phyloP scores from a whole-genome alignment of 1,140 invertebrate species.

The Lamellibrachia luymesi region DNA sequence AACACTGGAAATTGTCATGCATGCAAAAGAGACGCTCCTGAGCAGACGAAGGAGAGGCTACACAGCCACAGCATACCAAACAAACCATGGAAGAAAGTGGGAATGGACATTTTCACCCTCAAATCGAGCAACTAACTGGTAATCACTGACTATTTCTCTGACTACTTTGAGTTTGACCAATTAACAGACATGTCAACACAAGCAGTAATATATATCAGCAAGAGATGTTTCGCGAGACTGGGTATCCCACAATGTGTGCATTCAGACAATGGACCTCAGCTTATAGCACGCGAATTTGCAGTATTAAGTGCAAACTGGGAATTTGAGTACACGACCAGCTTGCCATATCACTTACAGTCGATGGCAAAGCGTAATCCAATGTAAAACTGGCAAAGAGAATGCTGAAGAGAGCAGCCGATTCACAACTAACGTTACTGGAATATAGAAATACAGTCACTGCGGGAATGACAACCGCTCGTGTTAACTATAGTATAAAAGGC shows the following conservation, averaged over 20 bases:
- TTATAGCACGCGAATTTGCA: not conserved
- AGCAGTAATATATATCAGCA: not conserved
- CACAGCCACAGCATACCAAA: too few relatives aligned
- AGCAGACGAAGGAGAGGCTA: not conserved
- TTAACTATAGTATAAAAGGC: not conserved
- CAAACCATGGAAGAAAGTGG: too few relatives aligned
- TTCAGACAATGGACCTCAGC: constrained; percentile 21
- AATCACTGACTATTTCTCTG: not conserved
- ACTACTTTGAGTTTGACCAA: constrained; percentile 21
- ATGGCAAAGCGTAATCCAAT: constrained; percentile 19
- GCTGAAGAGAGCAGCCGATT: not conserved
- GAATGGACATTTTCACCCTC: not conserved
- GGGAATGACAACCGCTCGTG: not conserved
- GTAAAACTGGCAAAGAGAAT: too few relatives aligned
- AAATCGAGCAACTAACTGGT: constrained; percentile 12
- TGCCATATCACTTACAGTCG: not conserved
- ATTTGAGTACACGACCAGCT: not conserved
- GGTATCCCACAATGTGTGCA: constrained; percentile 12
- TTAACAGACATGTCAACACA: not conserved
- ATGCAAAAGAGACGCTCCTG: constrained; percentile 12
- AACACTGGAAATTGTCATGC: not conserved
- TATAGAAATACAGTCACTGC: constrained; percentile 8
- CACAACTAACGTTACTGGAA: not conserved
- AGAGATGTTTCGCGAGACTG: constrained; percentile 4
- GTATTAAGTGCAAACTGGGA: constrained; percentile 12